Percentiles rank a stretch among this genome's conserved stretches.
Conservation (phyloP, 2,113 vertebrate species). For the Procavia capensis region DNA sequence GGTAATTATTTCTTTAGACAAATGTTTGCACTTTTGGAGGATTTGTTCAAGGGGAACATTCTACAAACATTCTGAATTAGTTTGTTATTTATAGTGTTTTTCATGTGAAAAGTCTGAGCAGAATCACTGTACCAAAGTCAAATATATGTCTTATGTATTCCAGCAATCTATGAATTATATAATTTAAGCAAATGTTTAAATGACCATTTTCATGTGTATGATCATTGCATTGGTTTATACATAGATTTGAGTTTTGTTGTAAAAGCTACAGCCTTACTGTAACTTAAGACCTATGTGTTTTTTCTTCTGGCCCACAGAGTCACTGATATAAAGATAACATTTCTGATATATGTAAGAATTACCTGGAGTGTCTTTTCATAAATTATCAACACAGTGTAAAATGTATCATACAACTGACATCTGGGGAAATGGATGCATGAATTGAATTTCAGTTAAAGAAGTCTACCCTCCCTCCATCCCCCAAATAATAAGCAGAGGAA, state of each 20-base stretch:
- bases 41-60: conserved; percentile 55
- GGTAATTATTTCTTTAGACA: conserved; percentile 36
- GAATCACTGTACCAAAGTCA: conserved; percentile 39
- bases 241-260: background rate
- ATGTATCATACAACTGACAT: conserved; percentile 52
- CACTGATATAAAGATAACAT: conserved; percentile 81
- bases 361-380: conserved; percentile 76
- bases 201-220: conserved; percentile 15
- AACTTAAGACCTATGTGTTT: conserved; percentile 65
- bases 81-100: conserved; percentile 34
- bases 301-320: conserved; percentile 75
- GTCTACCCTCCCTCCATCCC: too few species aligned
- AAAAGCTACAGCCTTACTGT: conserved; percentile 41
- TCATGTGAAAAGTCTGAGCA: conserved; percentile 36
- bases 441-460: conserved; percentile 23
- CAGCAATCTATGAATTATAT: conserved; percentile 6
- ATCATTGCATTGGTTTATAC: conserved; percentile 29
- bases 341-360: conserved; percentile 77
- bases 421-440: conserved; percentile 67
- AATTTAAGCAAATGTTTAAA: conserved; percentile 55
- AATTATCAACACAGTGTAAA: conserved; percentile 77
- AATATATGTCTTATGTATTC: conserved; percentile 19
- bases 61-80: conserved; percentile 35
- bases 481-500: conserved; percentile 63
- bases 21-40: conserved; percentile 37